A percentile compares a stretch with the other conserved stretches of the same genome.
These are phyloP conservation scores for Buteo buteo DNA, from an alignment of 2,113 vertebrate species.

Conservation along the genomic window DNA sequence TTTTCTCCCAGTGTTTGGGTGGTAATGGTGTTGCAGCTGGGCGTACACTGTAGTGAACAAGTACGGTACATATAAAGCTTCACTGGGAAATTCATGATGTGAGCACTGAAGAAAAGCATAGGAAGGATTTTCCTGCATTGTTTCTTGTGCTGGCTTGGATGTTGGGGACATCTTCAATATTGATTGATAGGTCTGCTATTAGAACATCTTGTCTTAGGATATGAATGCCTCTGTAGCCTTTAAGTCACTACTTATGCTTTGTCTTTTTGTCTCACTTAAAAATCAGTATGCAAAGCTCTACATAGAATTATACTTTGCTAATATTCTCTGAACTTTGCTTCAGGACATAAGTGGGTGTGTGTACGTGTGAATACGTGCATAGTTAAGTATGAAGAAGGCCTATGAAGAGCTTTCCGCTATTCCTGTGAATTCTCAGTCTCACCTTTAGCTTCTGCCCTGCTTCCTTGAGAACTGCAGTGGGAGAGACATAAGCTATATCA, in stretches of 20 bases:
- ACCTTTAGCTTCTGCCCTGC: background rate
- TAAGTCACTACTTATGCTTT: background rate
- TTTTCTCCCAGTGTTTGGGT: background rate
- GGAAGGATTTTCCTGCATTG: background rate
- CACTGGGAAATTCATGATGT: background rate
- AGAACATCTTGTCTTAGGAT: background rate
- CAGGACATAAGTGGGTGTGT: background rate
- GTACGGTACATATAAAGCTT: background rate
- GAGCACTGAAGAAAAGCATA: background rate
- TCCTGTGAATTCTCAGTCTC: background rate
- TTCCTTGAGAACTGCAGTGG: background rate
- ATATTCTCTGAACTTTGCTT: background rate
- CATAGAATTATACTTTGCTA: background rate
- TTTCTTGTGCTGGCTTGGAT: fast-evolving
- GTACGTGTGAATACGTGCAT: fast-evolving
- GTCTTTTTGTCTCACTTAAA: background rate
- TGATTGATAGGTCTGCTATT: background rate
- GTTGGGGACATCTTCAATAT: background rate
- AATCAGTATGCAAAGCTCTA: background rate
- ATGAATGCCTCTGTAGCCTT: background rate
- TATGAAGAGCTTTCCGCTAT: background rate
- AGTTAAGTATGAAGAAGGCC: background rate
- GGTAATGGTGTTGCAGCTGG: background rate
- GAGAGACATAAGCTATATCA: background rate
- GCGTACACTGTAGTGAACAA: background rate